Conservation (phyloP, 2,797 vertebrate species). For the Oreortyx pictus region DNA sequence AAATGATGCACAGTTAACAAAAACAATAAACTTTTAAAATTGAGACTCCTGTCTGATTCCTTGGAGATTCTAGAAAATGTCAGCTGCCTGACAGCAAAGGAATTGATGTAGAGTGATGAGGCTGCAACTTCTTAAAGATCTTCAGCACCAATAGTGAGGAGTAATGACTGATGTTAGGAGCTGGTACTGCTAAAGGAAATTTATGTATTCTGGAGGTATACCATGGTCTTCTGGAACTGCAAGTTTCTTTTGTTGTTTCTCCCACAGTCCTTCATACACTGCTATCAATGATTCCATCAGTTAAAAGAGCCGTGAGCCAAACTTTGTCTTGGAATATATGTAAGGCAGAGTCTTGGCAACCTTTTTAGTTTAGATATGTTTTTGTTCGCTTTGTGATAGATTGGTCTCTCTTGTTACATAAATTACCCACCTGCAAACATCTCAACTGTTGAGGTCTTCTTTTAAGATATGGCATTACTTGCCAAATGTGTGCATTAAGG, state of each 20-base stretch:
- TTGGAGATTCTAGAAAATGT: background rate
- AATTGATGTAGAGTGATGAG: background rate
- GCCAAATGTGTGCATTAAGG: constrained; percentile 3
- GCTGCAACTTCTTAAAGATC: background rate
- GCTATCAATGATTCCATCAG: background rate
- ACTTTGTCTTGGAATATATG: background rate
- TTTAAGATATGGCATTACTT: background rate
- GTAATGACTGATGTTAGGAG: background rate
- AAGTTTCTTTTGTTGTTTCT: background rate
- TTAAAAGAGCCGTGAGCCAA: background rate
- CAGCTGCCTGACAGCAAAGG: background rate
- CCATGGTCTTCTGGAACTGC: background rate
- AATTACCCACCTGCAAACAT: constrained; percentile 24
- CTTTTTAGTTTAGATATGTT: background rate
- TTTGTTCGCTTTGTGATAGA: background rate
- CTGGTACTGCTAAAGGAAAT: background rate
- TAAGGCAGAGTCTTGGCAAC: background rate
- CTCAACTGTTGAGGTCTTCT: background rate
- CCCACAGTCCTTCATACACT: rapidly evolving
- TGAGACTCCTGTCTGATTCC: background rate
- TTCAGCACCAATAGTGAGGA: background rate
- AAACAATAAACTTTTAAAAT: background rate
- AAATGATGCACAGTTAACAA: background rate
- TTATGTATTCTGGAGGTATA: background rate
- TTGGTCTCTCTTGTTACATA: background rate